These are phyloP conservation scores for Lordiphosa andalusiaca DNA, from an alignment of 2,888 invertebrate genomes.

Conservation along the genomic window DNA sequence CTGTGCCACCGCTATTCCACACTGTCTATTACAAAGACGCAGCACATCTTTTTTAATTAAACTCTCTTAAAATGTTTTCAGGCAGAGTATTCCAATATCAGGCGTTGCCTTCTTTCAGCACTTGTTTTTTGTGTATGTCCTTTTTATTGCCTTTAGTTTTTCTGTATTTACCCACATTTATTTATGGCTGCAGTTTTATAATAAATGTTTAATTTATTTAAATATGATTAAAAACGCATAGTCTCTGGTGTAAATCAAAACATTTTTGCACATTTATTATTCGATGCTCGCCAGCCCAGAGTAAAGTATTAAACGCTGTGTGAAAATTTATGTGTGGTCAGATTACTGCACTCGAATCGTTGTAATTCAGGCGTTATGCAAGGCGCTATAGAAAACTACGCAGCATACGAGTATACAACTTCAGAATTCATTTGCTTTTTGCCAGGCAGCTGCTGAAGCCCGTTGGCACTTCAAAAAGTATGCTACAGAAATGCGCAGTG, in stretches of 20 bases:
- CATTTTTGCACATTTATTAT: conserved; percentile 67
- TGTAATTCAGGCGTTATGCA: conserved; percentile 46
- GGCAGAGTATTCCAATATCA: too few species aligned
- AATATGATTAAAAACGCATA: conserved; percentile 66
- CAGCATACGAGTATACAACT: conserved; percentile 15
- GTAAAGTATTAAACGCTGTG: conserved; percentile 48
- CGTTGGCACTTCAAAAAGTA: conserved; percentile 49
- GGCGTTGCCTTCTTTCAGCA: too few species aligned
- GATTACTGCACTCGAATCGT: conserved; percentile 64
- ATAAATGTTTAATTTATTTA: conserved; percentile 74
- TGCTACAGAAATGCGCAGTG: conserved; percentile 65
- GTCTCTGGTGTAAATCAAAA: conserved; percentile 66
- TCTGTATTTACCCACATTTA: conserved; percentile 56
- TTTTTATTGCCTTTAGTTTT: conserved; percentile 5
- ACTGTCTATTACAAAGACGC: too few species aligned
- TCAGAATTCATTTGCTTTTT: conserved; percentile 40
- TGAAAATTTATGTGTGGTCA: conserved; percentile 74
- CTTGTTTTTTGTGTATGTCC: too few species aligned
- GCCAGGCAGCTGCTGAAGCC: conserved; percentile 1
- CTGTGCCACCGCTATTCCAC: too few species aligned
- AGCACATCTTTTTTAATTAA: too few species aligned
- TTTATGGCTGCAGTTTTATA: conserved; percentile 59
- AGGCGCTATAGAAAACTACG: neutral
- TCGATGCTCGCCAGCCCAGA: conserved; percentile 14
- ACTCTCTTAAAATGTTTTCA: too few species aligned